Evolutionary conservation across 2,888 invertebrate genomes (phyloP).

Genomic region (Labia minor): DNA sequence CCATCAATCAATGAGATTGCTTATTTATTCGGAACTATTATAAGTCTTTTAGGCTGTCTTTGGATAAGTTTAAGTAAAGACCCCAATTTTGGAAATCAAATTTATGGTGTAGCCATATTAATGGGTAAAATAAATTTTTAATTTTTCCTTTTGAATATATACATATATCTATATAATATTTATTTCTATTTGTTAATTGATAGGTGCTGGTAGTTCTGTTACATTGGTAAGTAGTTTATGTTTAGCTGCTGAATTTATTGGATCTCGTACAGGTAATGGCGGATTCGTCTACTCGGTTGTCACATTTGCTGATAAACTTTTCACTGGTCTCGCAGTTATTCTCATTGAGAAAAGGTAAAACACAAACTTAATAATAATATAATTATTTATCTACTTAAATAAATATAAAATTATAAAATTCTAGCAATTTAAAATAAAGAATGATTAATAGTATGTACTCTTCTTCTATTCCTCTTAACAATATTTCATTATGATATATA

Average conservation of each 20-base stretch:
- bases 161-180: too few relatives aligned
- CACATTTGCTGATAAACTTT: slow-evolving; percentile 84
- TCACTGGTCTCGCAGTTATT: slow-evolving; percentile 79
- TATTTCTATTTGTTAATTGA: neutral
- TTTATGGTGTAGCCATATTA: slow-evolving; percentile 46
- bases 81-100: slow-evolving; percentile 33
- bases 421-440: neutral
- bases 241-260: slow-evolving; percentile 81
- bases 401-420: neutral
- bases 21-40: slow-evolving; percentile 54
- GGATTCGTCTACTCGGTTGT: slow-evolving; percentile 88
- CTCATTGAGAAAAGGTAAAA: slow-evolving; percentile 71
- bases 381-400: neutral
- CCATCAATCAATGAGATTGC: slow-evolving; percentile 37
- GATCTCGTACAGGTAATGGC: slow-evolving; percentile 71
- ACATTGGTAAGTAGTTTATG: slow-evolving; percentile 81
- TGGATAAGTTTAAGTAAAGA: slow-evolving; percentile 57
- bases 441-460: neutral
- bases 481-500: too few relatives aligned
- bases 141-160: slow-evolving; percentile 14
- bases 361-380: slow-evolving; percentile 33
- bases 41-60: slow-evolving; percentile 53
- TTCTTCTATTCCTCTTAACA: too few relatives aligned
- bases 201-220: slow-evolving; percentile 68
- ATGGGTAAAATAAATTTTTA: slow-evolving; percentile 35